Conservation (phyloP, 2,113 vertebrate species). For the Aix galericulata region DNA sequence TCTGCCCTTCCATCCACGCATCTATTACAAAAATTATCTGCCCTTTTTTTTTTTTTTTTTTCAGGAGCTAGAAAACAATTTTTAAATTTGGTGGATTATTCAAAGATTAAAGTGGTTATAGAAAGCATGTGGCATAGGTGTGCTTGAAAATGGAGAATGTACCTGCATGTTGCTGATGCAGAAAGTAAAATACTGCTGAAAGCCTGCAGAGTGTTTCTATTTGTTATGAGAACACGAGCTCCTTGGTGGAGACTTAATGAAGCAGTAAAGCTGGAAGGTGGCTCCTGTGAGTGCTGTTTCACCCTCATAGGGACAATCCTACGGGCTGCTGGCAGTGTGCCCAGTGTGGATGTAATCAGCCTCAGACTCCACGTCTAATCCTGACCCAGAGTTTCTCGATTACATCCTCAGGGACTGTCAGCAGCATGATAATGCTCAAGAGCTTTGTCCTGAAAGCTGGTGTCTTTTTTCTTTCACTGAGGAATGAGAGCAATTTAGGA, state of each 20-base stretch:
- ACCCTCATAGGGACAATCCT: background rate
- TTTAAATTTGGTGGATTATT: background rate
- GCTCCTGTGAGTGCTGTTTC: background rate
- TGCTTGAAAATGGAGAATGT: background rate
- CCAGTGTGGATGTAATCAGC: background rate
- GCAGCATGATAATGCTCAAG: background rate
- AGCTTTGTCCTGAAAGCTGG: background rate
- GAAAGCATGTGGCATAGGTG: background rate
- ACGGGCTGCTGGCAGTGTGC: background rate
- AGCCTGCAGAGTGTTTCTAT: background rate
- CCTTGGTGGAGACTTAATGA: background rate
- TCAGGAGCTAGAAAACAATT: background rate
- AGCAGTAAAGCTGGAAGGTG: background rate
- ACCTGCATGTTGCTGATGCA: background rate
- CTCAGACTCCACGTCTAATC: background rate
- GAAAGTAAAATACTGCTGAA: background rate
- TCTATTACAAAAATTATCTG: background rate
- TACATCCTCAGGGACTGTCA: background rate
- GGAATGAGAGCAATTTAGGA: background rate
- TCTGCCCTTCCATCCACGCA: background rate
- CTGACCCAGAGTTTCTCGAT: background rate
- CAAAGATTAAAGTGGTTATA: background rate
- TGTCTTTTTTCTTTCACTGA: background rate
- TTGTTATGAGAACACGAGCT: background rate
- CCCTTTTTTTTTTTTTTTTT: background rate